phyloP scores from a whole-genome alignment of 2,888 invertebrate species.

The Xylota sylvarum region DNA sequence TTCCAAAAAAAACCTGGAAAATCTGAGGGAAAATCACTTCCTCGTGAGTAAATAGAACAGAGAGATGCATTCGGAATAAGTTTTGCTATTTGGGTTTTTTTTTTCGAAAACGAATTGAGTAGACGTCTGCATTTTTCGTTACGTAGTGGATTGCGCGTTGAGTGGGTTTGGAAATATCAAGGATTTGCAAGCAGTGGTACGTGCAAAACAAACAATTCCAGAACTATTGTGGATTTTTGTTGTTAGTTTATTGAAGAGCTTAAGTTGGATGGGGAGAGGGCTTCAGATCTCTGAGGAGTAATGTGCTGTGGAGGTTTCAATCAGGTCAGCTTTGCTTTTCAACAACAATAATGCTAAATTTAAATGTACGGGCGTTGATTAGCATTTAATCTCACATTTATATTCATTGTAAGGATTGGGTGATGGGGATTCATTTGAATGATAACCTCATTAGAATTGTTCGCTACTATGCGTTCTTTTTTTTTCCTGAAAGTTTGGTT shows the following conservation, averaged over 20 bases:
- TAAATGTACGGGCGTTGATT: too few relatives aligned
- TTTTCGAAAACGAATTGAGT: background rate
- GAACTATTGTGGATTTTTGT: background rate
- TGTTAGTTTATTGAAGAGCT: background rate
- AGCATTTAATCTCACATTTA: too few relatives aligned
- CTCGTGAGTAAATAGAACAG: slow-evolving; percentile 38
- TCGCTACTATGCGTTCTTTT: too few relatives aligned
- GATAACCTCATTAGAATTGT: too few relatives aligned
- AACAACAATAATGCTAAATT: too few relatives aligned
- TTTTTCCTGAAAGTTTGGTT: too few relatives aligned
- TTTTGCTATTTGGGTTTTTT: too few relatives aligned
- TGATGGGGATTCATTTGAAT: too few relatives aligned
- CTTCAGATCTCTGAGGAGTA: background rate
- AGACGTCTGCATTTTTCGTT: slow-evolving; percentile 17
- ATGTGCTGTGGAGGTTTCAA: too few relatives aligned
- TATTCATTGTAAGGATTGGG: too few relatives aligned
- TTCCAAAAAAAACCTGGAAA: background rate
- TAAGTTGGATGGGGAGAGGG: background rate
- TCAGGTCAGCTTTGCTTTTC: too few relatives aligned
- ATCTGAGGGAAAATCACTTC: slow-evolving; percentile 3
- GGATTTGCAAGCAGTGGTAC: background rate
- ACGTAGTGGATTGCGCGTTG: background rate
- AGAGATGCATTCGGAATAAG: slow-evolving; percentile 24
- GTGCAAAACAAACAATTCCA: background rate
- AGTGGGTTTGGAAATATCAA: slow-evolving; percentile 11